Base-by-base conservation (phyloP, 2,113 vertebrate species). In the Trichomycterus rosablanca region DNA sequence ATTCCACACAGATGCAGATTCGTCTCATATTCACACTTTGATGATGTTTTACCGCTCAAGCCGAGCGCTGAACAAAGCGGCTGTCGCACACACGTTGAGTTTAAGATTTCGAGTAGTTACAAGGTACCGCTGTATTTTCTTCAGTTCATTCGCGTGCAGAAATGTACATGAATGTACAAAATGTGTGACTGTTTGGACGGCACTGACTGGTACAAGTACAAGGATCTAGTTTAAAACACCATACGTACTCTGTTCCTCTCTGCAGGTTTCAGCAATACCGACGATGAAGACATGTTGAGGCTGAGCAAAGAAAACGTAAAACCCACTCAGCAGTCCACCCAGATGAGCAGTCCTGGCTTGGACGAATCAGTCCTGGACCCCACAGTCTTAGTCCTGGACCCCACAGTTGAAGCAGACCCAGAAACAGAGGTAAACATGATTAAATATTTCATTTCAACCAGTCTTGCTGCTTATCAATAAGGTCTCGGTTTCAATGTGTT, bases 301-400 rank as follows among this genome's bases (percentile, higher is more conserved):
- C 2, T 22, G 3, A 45, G 12, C 12, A 24, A 4, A 5, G 3
- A 7, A 18, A 34, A 58, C 35, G n/a, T 32, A 54, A 59, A 71
- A 26, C 32, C 24, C 34, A 67, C 57, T 40, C 72, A 74, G 20
- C 43, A 67, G 35, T 42, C 69, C 34, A 57, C 52, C 9, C 49
- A 71, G 50, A 73, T 22, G 5, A 60, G 32, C 50, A 62, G 26
- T 32, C 44, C 22, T 63, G 26, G 48, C 73, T 68, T 75, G 76
- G 35, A 5, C 14, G 20, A 50, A 56, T 12, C 20, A 50, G 5
- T n/a, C 10, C 4, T 22, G n/a, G 44, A 51, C 11, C 10, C 44
- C 23, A 37, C 40, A 26, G 9, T 26, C n/a, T 12, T 18, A 50
- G 5, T n/a, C 10, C 4, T 22, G n/a, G 44, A 51, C 11, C 10